These are phyloP conservation scores for Aricia agestis DNA, from an alignment of 1,140 invertebrate genomes.

Conservation along the genomic window DNA sequence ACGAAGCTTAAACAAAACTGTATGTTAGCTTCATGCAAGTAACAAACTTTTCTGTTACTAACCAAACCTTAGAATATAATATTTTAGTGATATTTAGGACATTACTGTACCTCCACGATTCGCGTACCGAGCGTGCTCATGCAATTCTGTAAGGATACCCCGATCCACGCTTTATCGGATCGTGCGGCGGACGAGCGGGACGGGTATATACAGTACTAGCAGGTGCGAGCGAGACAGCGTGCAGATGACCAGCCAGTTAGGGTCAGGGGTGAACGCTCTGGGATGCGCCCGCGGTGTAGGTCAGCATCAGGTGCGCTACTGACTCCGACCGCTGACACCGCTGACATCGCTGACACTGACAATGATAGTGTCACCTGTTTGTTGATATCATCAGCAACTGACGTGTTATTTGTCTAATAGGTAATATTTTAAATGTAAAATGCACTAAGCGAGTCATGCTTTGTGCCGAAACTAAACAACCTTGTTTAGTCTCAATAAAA, in stretches of 20 bases:
- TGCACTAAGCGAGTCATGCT: too few relatives aligned
- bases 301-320: conserved; percentile 2
- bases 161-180: conserved; percentile 53
- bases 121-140: conserved; percentile 38
- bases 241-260: conserved; percentile 60
- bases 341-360: background rate
- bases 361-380: background rate
- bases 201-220: conserved; percentile 20
- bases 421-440: too few relatives aligned
- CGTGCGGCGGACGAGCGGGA: conserved; percentile 47
- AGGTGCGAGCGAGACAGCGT: conserved; percentile 32
- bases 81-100: too few relatives aligned
- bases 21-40: too few relatives aligned
- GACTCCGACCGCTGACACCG: background rate
- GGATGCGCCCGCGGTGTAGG: conserved; percentile 27
- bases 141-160: conserved; percentile 62
- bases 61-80: too few relatives aligned
- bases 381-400: too few relatives aligned
- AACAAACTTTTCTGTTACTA: too few relatives aligned
- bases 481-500: too few relatives aligned
- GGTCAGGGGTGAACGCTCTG: conserved; percentile 65
- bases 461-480: too few relatives aligned
- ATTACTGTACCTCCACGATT: conserved; percentile 23
- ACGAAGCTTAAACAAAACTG: too few relatives aligned
- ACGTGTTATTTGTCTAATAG: too few relatives aligned